These are phyloP conservation scores for Bhutanitis thaidina DNA, from an alignment of 2,888 invertebrate species.

Conservation along the genomic window DNA sequence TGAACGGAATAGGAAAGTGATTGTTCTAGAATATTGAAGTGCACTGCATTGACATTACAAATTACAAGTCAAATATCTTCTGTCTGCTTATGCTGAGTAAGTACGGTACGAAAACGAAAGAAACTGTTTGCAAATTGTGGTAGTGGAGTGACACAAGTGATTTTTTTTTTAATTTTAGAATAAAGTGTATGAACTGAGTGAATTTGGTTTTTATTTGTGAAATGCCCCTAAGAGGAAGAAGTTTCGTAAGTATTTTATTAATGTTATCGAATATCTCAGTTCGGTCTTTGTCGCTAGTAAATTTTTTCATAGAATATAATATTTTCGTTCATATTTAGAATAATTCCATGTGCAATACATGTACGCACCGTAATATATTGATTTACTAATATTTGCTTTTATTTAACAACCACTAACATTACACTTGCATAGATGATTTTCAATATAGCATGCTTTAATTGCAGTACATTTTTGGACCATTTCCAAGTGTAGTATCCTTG, in stretches of 20 bases:
- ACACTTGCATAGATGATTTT: constrained; percentile 56
- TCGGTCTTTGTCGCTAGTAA: background rate
- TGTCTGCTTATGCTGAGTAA: constrained; percentile 8
- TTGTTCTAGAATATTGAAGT: constrained; percentile 26
- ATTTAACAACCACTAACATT: constrained; percentile 31
- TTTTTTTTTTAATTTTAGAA: constrained; percentile 17
- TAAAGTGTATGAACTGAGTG: constrained; percentile 30
- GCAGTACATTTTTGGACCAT: constrained; percentile 63
- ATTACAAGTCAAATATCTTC: too few relatives aligned
- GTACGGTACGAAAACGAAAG: constrained; percentile 11
- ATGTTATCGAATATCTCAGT: constrained; percentile 32
- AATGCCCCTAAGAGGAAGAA: constrained; percentile 70
- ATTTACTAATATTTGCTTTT: constrained; percentile 39
- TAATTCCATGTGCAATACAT: background rate
- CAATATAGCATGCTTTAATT: constrained; percentile 59
- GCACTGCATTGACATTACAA: background rate
- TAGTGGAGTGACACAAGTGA: constrained; percentile 31
- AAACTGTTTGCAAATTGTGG: constrained; percentile 33
- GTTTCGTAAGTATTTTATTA: constrained; percentile 60
- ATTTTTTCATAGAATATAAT: background rate
- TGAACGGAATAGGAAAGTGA: constrained; percentile 10
- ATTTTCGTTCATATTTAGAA: too few relatives aligned
- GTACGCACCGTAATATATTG: constrained; percentile 29
- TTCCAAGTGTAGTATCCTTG: constrained; percentile 71
- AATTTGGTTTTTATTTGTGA: constrained; percentile 44